Base-by-base conservation (phyloP, 2,797 vertebrate genomes). In the Epinephelus coioides region DNA sequence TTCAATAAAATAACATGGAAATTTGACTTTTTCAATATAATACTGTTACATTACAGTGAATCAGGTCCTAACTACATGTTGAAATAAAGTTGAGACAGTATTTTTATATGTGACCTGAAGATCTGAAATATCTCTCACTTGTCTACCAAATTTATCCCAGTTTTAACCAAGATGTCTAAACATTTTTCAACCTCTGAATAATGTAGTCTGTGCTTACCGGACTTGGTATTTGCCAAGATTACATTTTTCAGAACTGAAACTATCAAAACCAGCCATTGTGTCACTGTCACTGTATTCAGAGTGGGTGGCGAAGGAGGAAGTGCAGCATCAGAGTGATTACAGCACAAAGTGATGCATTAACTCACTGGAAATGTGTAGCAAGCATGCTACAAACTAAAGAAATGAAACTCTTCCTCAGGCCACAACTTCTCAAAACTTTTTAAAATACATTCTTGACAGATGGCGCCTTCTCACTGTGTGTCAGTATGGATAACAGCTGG, bases 401-500 rank as follows among this genome's bases (percentile, higher is more conserved):
- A 6, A 15, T 17, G 0, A 14, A 47, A 50, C 6, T 0, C 11
- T n/a, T 23, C 12, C 2, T 51, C 1, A 19, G 4, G 11, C 18
- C 9, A 23, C 27, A 53, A 25, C 55, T 78, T 78, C 9, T 15
- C 4, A 14, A 46, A 63, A 51, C 3, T 13, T 13, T 38, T 67
- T 53, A 27, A 10, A 12, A 46, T 47, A 25, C 7, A 3, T 18
- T 62, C 15, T 60, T 66, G 19, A 40, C 46, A 60, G 19, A 72
- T 68, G n/a, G 43, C 13, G 40, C 9, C 2, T 11, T 27, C 11
- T 23, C 40, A 17, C 9, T 63, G 56, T 54, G n/a, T 47, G 44
- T 54, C 43, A 46, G 2, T 10, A 61, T 62, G 15, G 5, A 40
- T n/a, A 18, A 17, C 38, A 63, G 40, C 54, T 64, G 51, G 9